Evolutionary conservation across 2,888 invertebrate genomes (phyloP).

Genomic region (Dynastes maya): DNA sequence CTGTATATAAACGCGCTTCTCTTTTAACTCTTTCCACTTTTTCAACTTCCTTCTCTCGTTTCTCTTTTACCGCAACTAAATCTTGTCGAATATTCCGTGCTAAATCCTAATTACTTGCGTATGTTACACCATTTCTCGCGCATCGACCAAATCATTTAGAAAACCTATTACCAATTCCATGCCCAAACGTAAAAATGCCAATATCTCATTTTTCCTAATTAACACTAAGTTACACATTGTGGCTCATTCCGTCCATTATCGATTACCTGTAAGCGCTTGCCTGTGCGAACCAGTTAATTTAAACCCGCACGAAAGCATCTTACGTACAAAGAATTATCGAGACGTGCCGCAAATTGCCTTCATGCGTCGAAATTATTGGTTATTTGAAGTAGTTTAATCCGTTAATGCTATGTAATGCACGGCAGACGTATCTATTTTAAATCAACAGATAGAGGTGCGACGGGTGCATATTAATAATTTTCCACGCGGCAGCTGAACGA

Average conservation of each 20-base stretch:
- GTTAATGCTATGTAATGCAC: slow-evolving; percentile 12
- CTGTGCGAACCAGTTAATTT: slow-evolving; percentile 4
- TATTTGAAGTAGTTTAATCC: slow-evolving; percentile 21
- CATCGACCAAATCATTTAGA: too few species aligned
- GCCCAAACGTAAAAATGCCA: too few species aligned
- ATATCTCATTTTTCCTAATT: background rate
- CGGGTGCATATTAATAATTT: slow-evolving; percentile 25
- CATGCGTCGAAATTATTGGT: slow-evolving; percentile 24
- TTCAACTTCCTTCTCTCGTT: too few species aligned
- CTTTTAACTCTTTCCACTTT: too few species aligned
- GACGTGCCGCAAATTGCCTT: slow-evolving; percentile 5
- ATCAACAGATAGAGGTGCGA: slow-evolving; percentile 23
- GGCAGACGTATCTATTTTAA: slow-evolving; percentile 6
- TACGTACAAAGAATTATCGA: slow-evolving; percentile 18
- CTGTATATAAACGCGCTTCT: too few species aligned
- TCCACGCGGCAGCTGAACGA: slow-evolving; percentile 14
- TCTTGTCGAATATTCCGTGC: too few species aligned
- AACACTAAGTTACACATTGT: background rate
- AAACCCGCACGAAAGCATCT: slow-evolving; percentile 9
- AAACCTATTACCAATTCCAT: too few species aligned
- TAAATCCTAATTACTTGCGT: too few species aligned
- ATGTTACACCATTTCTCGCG: too few species aligned
- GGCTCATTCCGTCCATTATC: background rate
- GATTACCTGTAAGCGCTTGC: background rate
- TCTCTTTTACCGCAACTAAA: too few species aligned